Conservation (phyloP, 2,797 vertebrate genomes). For the Tokudaia muenninki region DNA sequence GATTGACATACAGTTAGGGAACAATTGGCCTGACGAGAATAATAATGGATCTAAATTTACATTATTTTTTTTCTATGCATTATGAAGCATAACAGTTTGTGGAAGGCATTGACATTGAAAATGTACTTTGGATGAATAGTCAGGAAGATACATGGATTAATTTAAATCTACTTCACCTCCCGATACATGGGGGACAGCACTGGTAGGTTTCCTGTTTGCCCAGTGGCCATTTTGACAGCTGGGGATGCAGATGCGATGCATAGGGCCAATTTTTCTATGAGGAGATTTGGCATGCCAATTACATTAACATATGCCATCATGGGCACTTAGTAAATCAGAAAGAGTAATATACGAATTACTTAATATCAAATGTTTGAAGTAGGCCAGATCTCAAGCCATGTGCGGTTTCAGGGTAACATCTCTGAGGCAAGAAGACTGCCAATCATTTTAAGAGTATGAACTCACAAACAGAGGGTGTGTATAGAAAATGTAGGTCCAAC, state of each 20-base stretch:
- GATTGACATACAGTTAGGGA: accelerated
- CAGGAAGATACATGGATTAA: background rate
- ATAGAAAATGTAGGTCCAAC: accelerated
- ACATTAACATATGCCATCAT: background rate
- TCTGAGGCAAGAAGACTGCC: background rate
- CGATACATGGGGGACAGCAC: background rate
- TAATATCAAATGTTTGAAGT: background rate
- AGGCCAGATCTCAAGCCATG: background rate
- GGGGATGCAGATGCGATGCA: background rate
- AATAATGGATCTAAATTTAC: background rate
- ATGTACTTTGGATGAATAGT: background rate
- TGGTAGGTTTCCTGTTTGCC: background rate
- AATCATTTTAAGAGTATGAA: background rate
- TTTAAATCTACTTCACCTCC: background rate
- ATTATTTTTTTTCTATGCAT: background rate
- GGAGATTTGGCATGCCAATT: constrained; percentile 34
- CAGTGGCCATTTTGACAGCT: background rate
- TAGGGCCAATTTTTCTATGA: background rate
- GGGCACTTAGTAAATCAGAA: background rate
- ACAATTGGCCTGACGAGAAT: background rate
- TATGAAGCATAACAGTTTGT: background rate
- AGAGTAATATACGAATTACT: background rate
- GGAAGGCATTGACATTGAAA: background rate
- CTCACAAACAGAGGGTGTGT: background rate
- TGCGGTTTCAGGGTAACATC: background rate